phyloP scores from a whole-genome alignment of 2,888 invertebrate genomes.

The Heliconius hortense region DNA sequence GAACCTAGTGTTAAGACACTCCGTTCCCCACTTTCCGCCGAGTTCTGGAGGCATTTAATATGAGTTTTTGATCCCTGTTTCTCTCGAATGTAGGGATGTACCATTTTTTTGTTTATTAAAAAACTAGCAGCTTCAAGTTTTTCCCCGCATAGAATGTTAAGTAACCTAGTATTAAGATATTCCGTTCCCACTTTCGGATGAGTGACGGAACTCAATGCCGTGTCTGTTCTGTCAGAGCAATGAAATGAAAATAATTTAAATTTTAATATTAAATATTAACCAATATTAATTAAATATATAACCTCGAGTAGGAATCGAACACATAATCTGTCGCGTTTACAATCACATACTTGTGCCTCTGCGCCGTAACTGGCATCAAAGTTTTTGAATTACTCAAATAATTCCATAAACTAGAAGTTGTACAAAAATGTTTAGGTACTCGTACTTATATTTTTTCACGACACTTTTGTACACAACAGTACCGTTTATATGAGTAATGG shows the following conservation, averaged over 20 bases:
- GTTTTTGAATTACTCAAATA: too few relatives aligned
- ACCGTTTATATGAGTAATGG: conserved; percentile 55
- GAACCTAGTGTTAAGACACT: too few relatives aligned
- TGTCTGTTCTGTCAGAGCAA: not conserved
- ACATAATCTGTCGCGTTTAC: not conserved
- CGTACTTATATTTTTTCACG: not conserved
- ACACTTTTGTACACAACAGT: conserved; percentile 46
- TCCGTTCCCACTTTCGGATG: not conserved
- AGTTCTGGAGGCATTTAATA: too few relatives aligned
- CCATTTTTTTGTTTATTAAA: not conserved
- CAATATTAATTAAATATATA: too few relatives aligned
- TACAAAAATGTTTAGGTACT: not conserved
- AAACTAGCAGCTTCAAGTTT: not conserved
- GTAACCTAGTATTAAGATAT: not conserved
- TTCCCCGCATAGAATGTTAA: not conserved
- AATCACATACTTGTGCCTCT: not conserved
- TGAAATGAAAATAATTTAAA: not conserved
- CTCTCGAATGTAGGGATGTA: not conserved
- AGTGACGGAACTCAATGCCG: not conserved
- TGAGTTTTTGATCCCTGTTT: not conserved
- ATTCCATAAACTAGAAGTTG: not conserved
- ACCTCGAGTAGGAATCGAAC: not conserved
- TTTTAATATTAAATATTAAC: too few relatives aligned
- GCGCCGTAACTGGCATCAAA: not conserved
- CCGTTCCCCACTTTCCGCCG: too few relatives aligned